Base-by-base conservation (phyloP, 1,140 invertebrate species). In the Heliconius nattereri region DNA sequence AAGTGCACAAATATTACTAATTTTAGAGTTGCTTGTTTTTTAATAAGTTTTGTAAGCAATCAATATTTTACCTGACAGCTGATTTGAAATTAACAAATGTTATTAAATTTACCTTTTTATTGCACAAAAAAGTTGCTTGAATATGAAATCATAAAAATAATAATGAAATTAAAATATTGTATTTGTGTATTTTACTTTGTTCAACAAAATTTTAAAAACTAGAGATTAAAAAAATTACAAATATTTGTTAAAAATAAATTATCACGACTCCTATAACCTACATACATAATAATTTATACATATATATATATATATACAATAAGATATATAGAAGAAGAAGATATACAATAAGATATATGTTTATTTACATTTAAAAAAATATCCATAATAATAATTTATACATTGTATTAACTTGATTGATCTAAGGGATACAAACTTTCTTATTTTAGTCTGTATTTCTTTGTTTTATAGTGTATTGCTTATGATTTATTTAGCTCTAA, bases 11-110 rank as follows among this genome's bases (percentile, higher is more conserved):
- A 66, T 66, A 66, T 66, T 66, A 66, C 60, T 26, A 66, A 26
- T 66, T 29, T 66, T 66, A 66, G 19, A 66, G 60, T 66, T 66
- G 60, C 23, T 66, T 66, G 60, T 66, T 66, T 66, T 66, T 66
- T 29, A 66, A 57, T 57, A 23, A 13, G 29, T 66, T 66, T 66
- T 66, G 57, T 13, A 66, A 66, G 23, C 57, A 66, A 66, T 66
- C 13, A 66, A 29, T 29, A 66, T 66, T 66, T 66, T 29, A 66
- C 60, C 16, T 66, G 60, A 66, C 60, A 29, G 60, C 9, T 66
- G 60, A 66, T 66, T 66, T 66, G 60, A 66, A 66, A 66, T 66
- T 66, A 13, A 29, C 60, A 66, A 26, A 66, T 66, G 26, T 66
- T 66, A 23, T 66, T 57, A 23, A 66, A 29, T 66, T 13, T 16